Evolutionary conservation across 2,888 invertebrate species (phyloP).

Genomic region (Apamea sordens): DNA sequence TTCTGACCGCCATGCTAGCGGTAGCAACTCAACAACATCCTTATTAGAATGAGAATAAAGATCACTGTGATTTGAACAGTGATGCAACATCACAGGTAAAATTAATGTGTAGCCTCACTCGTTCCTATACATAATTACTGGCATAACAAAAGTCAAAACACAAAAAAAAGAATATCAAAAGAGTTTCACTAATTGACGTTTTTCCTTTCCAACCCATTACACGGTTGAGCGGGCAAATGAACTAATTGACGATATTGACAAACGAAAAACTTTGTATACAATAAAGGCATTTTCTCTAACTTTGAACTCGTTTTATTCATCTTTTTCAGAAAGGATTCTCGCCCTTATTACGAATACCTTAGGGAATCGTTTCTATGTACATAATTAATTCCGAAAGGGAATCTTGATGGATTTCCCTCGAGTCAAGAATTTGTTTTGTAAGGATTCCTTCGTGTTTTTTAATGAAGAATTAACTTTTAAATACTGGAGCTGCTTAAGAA

Average conservation of each 20-base stretch:
- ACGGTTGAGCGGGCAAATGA: conserved; percentile 58
- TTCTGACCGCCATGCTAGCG: too few species aligned
- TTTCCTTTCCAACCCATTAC: conserved; percentile 54
- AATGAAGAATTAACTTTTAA: conserved; percentile 46
- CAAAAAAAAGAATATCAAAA: conserved; percentile 32
- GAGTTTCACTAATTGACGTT: conserved; percentile 52
- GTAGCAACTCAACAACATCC: too few species aligned
- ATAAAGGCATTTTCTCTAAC: conserved; percentile 61
- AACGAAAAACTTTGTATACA: conserved; percentile 62
- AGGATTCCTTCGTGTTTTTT: conserved; percentile 49
- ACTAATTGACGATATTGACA: conserved; percentile 62
- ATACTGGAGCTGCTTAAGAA: conserved; percentile 1
- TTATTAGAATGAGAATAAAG: too few species aligned
- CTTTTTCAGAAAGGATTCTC: conserved; percentile 49
- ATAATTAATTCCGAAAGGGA: conserved; percentile 63
- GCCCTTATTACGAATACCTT: conserved; percentile 36
- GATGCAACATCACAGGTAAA: too few species aligned
- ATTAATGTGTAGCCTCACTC: background rate
- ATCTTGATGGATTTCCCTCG: conserved; percentile 69
- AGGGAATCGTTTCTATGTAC: conserved; percentile 60
- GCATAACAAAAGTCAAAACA: background rate
- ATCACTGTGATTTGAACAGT: too few species aligned
- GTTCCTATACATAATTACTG: background rate
- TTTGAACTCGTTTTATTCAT: conserved; percentile 33
- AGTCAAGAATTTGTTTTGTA: conserved; percentile 63